Conservation (phyloP, 2,797 vertebrate genomes). For the Myiothlypis coronata region DNA sequence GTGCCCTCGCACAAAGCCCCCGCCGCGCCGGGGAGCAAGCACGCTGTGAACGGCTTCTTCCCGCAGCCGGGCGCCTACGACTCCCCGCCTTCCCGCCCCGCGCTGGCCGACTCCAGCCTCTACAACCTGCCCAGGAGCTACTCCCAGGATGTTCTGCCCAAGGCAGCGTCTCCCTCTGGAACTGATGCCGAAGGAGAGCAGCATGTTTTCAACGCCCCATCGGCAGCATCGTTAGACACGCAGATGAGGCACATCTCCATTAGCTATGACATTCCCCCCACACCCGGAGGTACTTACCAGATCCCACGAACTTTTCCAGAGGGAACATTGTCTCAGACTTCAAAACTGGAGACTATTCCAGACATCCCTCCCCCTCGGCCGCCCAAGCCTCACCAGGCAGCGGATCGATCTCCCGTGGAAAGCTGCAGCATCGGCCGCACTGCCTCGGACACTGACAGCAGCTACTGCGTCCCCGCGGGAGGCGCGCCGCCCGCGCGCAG, state of each 20-base stretch:
- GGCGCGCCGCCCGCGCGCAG: conserved; percentile 84
- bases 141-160: conserved; percentile 92
- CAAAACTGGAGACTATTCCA: conserved; percentile 81
- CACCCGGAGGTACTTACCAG: conserved; percentile 91
- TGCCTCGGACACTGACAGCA: conserved; percentile 88
- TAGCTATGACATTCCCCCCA: conserved; percentile 96
- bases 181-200: conserved; percentile 85
- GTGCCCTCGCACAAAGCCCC: conserved; percentile 87
- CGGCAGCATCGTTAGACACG: conserved; percentile 81
- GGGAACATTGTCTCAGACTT: conserved; percentile 71
- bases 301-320: conserved; percentile 88
- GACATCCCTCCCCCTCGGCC: conserved; percentile 91
- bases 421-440: conserved; percentile 81
- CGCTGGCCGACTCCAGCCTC: conserved; percentile 82
- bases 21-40: conserved; percentile 82
- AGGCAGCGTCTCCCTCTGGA: conserved; percentile 77
- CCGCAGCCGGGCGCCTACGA: conserved; percentile 85
- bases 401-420: conserved; percentile 91
- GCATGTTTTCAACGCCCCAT: conserved; percentile 86
- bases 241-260: conserved; percentile 89
- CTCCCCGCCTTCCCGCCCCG: conserved; percentile 84
- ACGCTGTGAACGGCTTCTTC: conserved; percentile 91
- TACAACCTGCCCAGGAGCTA: conserved; percentile 94
- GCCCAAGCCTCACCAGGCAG: conserved; percentile 86
- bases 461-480: conserved; percentile 86